Evolutionary conservation across 2,888 invertebrate genomes (phyloP).

Genomic region (Gortyna flavago): DNA sequence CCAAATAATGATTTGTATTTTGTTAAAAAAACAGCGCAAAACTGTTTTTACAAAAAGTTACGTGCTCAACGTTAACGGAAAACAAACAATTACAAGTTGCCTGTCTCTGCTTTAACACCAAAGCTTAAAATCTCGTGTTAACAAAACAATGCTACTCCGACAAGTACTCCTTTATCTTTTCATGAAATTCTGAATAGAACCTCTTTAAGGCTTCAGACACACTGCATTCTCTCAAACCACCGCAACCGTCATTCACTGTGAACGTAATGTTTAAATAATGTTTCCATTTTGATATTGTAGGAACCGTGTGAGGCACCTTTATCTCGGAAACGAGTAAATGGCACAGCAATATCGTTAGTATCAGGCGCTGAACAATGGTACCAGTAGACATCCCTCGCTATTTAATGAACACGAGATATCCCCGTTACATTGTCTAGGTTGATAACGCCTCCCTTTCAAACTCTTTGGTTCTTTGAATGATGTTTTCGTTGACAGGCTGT

Average conservation of each 20-base stretch:
- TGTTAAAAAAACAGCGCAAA: no score
- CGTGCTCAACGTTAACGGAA: slow-evolving; percentile 5
- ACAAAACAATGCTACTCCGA: slow-evolving; percentile 48
- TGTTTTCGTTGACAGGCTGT: slow-evolving; percentile 51
- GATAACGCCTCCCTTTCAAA: slow-evolving; percentile 59
- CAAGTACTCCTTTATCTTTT: slow-evolving; percentile 53
- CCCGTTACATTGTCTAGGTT: slow-evolving; percentile 66
- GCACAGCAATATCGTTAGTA: slow-evolving; percentile 81
- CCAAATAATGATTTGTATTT: no score
- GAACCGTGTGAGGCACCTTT: slow-evolving; percentile 77
- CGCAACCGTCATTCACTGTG: slow-evolving; percentile 59
- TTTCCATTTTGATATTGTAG: slow-evolving; percentile 75
- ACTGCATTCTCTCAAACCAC: slow-evolving; percentile 46
- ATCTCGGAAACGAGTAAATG: slow-evolving; percentile 80
- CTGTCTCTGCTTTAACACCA: slow-evolving; percentile 21
- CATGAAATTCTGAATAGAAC: slow-evolving; percentile 55
- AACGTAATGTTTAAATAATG: slow-evolving; percentile 72
- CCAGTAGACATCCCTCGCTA: slow-evolving; percentile 74
- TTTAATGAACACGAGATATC: slow-evolving; percentile 77
- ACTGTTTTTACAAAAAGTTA: neutral
- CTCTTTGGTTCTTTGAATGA: slow-evolving; percentile 57
- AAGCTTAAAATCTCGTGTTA: slow-evolving; percentile 43
- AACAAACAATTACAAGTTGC: slow-evolving; percentile 38
- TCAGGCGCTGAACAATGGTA: slow-evolving; percentile 79
- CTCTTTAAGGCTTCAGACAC: slow-evolving; percentile 57